Base-by-base conservation (phyloP, 2,113 vertebrate species). In the Paratilapia polleni region DNA sequence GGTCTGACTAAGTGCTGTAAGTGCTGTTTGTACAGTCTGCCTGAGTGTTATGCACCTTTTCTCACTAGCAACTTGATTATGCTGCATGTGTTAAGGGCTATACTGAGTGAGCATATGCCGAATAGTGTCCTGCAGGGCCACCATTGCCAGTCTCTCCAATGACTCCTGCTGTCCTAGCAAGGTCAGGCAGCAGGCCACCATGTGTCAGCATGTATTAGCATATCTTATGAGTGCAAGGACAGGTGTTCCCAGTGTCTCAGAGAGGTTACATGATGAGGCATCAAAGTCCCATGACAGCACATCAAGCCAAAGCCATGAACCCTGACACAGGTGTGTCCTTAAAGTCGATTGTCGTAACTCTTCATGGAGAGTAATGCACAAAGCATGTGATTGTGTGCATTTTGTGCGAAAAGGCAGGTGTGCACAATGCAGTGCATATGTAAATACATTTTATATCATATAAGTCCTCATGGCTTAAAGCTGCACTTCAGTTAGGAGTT, bases 151-250 rank as follows among this genome's bases (percentile, higher is more conserved):
- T 85, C 87, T 92, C 88, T 91, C 82, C 81, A 85, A 79, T 85
- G 88, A 91, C 90, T 91, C 89, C 90, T 78, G 64, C 87, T 89
- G 92, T 94, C 94, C 94, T 86, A 84, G 88, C 91, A 93, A 93
- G 95, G 96, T 96, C 94, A 94, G 84, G 91, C 95, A 90, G 90
- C 85, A 79, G 89, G 89, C 88, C 89, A 80, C 92, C 93, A 93
- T 94, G 94, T 93, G 91, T 91, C 89, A 61, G 90, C 94, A 96
- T 95, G 89, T 78, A 95, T 96, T 94, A 94, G 90, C 94, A 95
- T 94, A 92, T 89, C 77, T 91, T 92, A 94, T 92, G 93, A 92
- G 90, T 10, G 26, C 83, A 78, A 87, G 92, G 94, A 92, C 90
- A 92, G 93, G 92, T 95, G 94, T 94, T 92, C 88, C 80, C 90